Evolutionary conservation across 1,140 invertebrate genomes (phyloP).

Genomic region (Nasonia longicornis): DNA sequence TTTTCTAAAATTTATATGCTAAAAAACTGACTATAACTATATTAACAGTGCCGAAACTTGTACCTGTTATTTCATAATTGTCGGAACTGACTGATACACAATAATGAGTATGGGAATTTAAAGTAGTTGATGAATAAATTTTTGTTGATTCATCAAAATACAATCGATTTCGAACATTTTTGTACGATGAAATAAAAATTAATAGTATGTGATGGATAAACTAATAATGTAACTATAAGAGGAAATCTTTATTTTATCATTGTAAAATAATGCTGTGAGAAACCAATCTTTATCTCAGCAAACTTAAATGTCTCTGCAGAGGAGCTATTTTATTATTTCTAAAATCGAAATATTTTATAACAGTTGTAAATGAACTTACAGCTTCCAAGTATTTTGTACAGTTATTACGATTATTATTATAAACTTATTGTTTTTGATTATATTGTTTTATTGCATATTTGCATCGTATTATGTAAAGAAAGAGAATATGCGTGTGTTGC

Average conservation of each 20-base stretch:
- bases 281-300: conserved; percentile 3
- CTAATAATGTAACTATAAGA: not conserved
- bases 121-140: not conserved
- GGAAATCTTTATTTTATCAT: not conserved
- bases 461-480: conserved; percentile 18
- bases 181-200: not conserved
- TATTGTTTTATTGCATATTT: conserved; percentile 46
- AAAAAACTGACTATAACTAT: not conserved
- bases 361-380: conserved; percentile 11
- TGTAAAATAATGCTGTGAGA: conserved; percentile 13
- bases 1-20: not conserved
- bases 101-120: conserved; percentile 13
- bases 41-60: not conserved
- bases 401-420: not conserved
- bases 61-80: not conserved
- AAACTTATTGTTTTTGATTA: conserved; percentile 34
- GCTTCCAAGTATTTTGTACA: conserved; percentile 36
- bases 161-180: not conserved
- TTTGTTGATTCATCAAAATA: not conserved
- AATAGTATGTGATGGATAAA: not conserved
- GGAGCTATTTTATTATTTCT: not conserved
- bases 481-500: conserved; percentile 16
- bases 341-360: not conserved
- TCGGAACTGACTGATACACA: conserved; percentile 19
- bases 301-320: conserved; percentile 17